Evolutionary conservation across 2,888 invertebrate genomes (phyloP).

Genomic region (Tinea pellionella): DNA sequence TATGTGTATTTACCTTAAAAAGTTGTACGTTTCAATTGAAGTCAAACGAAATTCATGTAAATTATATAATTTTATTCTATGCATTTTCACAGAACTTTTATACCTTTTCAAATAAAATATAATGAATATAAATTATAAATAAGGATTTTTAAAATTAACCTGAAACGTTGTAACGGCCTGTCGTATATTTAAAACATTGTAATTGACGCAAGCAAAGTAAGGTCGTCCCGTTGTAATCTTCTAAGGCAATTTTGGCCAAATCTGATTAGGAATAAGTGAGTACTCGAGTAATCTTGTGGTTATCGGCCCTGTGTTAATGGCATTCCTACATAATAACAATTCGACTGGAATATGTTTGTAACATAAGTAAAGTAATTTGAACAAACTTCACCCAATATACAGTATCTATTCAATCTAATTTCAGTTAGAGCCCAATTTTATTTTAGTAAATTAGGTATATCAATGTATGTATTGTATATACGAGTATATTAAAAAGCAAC

Average conservation of each 20-base stretch:
- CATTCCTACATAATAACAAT: not conserved
- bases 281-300: conserved; percentile 1
- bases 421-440: no score
- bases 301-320: conserved; percentile 1
- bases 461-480: no score
- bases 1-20: no score
- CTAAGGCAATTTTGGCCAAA: conserved; percentile 2
- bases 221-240: not conserved
- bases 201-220: not conserved
- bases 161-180: not conserved
- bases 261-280: conserved; percentile 6
- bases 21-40: no score
- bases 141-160: not conserved
- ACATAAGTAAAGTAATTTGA: not conserved
- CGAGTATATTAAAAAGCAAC: no score
- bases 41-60: no score
- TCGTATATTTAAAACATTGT: not conserved
- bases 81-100: no score
- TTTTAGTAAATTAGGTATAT: no score
- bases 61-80: no score
- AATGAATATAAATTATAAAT: not conserved
- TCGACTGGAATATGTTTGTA: not conserved
- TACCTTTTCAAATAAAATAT: no score
- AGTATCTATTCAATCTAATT: not conserved
- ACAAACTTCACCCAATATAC: not conserved